Evolutionary conservation across 1,140 invertebrate genomes (phyloP), one percentile per base, ranked within the genome.

Genomic region (Drosophila subobscura): DNA sequence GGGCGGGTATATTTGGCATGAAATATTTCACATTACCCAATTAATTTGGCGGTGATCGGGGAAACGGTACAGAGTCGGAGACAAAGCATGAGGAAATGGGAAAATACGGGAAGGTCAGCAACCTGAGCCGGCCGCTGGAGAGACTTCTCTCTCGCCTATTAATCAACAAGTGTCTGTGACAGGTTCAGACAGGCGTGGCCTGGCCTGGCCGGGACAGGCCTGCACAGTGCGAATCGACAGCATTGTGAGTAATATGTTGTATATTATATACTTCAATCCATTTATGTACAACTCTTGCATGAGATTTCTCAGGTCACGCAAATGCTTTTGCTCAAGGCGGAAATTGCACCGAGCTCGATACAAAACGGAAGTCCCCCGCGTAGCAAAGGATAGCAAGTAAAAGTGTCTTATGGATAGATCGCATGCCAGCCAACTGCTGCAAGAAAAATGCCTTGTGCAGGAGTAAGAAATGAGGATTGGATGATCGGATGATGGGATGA

Each of bases 1-100:
- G 61, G 41, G 20, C 23, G 52, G 75, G 55, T 52, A 68, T 57
- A 59, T 65, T 47, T 42, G 37, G 53, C 45, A 54, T 66, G 59
- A 71, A 59, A 56, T 56, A 78, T 72, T 56, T 72, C 56, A 42
- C 44, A 65, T 67, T 61, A 64, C 71, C 67, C 54, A 77, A 59
- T 81, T 68, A 51, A 57, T 68, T 68, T 33, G 50, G 63, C n/a
- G 61, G 23, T 37, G 23, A 37, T 27, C 46, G 50, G 27, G 16
- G 16, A 27, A 29, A 27, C 14, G 49, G 49, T 25, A 33, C 33
- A 12, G 33, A 16, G 23, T 41, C 41, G 46, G 25, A 44, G 75
- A 79, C 71, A 79, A 79, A 79, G 76, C 77, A 84, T 79, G 58
- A 81, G 79, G 79, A 81, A 81, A 68, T 53, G 58, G 53, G 51